phyloP scores from a whole-genome alignment of 64 coral and sea anemone genomes.

The Dendrophyllia cribrosa region DNA sequence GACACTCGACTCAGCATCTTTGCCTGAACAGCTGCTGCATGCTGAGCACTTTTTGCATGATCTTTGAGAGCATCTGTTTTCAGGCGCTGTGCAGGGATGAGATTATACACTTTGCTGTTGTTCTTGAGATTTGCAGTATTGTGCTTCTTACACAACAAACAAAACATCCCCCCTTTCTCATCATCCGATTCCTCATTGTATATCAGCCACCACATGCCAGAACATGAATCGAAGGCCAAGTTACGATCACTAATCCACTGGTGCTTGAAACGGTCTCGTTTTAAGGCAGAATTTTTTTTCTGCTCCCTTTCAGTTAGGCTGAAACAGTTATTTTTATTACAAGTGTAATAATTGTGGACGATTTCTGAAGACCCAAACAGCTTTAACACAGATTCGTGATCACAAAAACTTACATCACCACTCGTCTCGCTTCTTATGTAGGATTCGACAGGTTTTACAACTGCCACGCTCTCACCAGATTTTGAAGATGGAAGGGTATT shows the following conservation, averaged over 20 bases:
- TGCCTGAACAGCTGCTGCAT: conserved; percentile 61
- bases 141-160: conserved; percentile 61
- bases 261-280: conserved; percentile 58
- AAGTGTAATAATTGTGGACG: conserved; percentile 52
- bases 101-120: conserved; percentile 49
- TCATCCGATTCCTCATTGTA: conserved; percentile 60
- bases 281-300: conserved; percentile 43
- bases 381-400: neutral
- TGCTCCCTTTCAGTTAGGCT: conserved; percentile 41
- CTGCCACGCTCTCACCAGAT: too few species aligned
- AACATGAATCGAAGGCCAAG: conserved; percentile 60
- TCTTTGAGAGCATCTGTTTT: conserved; percentile 63
- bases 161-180: conserved; percentile 62
- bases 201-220: conserved; percentile 62
- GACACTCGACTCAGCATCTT: conserved; percentile 43
- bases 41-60: conserved; percentile 47
- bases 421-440: too few species aligned
- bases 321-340: conserved; percentile 36
- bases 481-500: too few species aligned
- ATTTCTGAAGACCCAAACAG: neutral
- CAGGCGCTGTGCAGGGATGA: conserved; percentile 47
- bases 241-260: conserved; percentile 39
- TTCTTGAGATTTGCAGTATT: conserved; percentile 58
- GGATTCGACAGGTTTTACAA: too few species aligned
- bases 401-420: neutral